Evolutionary conservation across 1,140 invertebrate genomes (phyloP).

Genomic region (Drosophila tropicalis): DNA sequence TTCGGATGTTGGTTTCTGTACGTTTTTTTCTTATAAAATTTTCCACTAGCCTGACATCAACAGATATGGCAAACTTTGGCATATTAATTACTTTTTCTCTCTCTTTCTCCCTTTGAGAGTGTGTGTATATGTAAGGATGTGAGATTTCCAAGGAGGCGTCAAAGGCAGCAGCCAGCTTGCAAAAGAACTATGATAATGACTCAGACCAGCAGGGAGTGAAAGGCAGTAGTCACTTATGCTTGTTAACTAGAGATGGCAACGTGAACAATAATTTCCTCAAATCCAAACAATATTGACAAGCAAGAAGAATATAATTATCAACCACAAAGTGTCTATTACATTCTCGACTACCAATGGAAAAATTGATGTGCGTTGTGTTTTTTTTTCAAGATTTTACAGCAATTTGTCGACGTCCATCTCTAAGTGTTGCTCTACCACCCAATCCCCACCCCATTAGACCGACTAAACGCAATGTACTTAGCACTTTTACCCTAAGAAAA

Average conservation of each 20-base stretch:
- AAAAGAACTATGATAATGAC: conserved; percentile 46
- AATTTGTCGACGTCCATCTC: conserved; percentile 1
- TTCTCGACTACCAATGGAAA: neutral
- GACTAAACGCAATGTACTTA: conserved; percentile 57
- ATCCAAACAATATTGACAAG: neutral
- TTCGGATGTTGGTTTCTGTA: no score
- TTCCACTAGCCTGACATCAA: conserved; percentile 40
- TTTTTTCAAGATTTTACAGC: neutral
- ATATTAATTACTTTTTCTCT: conserved; percentile 60
- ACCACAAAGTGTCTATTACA: neutral
- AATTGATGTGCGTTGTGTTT: neutral
- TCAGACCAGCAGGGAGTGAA: conserved; percentile 43
- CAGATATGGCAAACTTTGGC: conserved; percentile 42
- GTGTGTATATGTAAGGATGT: neutral
- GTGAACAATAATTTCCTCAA: neutral
- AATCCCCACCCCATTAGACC: neutral
- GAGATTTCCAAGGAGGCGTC: conserved; percentile 20
- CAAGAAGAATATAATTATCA: no score
- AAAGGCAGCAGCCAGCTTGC: conserved; percentile 35
- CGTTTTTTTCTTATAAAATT: conserved; percentile 8
- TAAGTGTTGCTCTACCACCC: neutral
- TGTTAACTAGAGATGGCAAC: conserved; percentile 25
- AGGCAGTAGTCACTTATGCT: conserved; percentile 26
- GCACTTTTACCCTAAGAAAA: conserved; percentile 56
- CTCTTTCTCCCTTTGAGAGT: neutral